These are phyloP conservation scores for Volucella bombylans DNA, from an alignment of 2,888 invertebrate genomes.

Conservation along the genomic window DNA sequence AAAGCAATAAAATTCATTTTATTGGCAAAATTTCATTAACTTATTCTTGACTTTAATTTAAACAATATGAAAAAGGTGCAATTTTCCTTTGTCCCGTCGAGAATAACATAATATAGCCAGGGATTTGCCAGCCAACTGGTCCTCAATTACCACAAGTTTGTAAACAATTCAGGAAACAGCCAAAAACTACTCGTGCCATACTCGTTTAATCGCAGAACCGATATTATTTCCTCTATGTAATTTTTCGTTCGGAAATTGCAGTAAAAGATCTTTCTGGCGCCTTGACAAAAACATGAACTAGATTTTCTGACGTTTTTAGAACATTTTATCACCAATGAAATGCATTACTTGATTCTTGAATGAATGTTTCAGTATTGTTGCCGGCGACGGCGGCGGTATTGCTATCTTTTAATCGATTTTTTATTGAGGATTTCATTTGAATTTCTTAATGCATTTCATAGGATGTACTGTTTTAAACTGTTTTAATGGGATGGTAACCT, in stretches of 20 bases:
- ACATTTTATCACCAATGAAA: slow-evolving; percentile 39
- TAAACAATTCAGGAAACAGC: slow-evolving; percentile 24
- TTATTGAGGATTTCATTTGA: too few relatives aligned
- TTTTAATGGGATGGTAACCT: too few relatives aligned
- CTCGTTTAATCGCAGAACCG: slow-evolving; percentile 2
- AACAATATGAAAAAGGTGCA: slow-evolving; percentile 25
- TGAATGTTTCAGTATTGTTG: background rate
- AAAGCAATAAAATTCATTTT: slow-evolving; percentile 36
- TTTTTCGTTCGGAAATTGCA: slow-evolving; percentile 40
- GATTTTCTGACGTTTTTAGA: slow-evolving; percentile 51
- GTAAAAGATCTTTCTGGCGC: slow-evolving; percentile 50
- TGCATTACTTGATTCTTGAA: slow-evolving; percentile 55
- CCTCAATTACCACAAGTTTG: background rate
- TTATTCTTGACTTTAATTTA: slow-evolving; percentile 23
- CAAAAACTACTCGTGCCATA: slow-evolving; percentile 4
- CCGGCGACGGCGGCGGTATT: too few relatives aligned
- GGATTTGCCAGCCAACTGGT: background rate
- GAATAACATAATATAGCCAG: background rate
- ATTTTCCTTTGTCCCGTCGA: slow-evolving; percentile 37
- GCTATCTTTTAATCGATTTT: too few relatives aligned
- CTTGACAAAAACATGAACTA: slow-evolving; percentile 67
- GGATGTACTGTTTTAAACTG: too few relatives aligned
- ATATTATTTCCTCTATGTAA: slow-evolving; percentile 21
- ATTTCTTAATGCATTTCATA: too few relatives aligned
- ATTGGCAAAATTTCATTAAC: slow-evolving; percentile 46